Evolutionary conservation across 2,888 invertebrate genomes (phyloP).

Genomic region (Omphaloscelis lunosa): DNA sequence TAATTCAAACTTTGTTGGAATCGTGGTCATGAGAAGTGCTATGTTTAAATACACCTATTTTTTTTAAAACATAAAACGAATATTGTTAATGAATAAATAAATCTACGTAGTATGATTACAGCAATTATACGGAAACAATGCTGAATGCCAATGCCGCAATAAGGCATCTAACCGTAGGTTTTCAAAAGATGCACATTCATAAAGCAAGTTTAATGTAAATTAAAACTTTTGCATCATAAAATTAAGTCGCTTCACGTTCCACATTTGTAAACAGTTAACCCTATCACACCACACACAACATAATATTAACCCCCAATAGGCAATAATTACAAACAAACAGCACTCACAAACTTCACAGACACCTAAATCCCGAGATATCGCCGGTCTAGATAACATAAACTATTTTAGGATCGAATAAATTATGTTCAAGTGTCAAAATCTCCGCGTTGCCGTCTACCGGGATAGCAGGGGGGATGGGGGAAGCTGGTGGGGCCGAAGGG

Average conservation of each 20-base stretch:
- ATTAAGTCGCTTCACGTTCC: not conserved
- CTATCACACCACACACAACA: not conserved
- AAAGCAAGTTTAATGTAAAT: not conserved
- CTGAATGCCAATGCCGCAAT: not conserved
- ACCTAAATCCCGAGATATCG: conserved; percentile 61
- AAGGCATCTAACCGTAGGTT: not conserved
- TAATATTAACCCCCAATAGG: conserved; percentile 19
- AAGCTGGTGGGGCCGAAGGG: conserved; percentile 57
- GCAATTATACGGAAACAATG: not conserved
- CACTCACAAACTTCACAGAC: conserved; percentile 60
- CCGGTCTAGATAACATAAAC: conserved; percentile 70
- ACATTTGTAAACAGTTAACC: not conserved
- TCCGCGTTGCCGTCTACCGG: conserved; percentile 80
- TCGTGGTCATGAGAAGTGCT: not conserved
- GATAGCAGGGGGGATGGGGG: conserved; percentile 61
- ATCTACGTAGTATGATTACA: not conserved
- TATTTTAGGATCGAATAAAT: conserved; percentile 82
- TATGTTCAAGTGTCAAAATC: conserved; percentile 88
- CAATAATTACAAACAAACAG: conserved; percentile 52
- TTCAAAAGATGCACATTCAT: not conserved
- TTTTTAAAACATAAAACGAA: not conserved
- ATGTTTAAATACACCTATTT: not conserved
- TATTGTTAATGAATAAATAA: not conserved
- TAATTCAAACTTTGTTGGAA: not conserved
- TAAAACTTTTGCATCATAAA: not conserved